Evolutionary conservation across 2,888 invertebrate genomes (phyloP).

Genomic region (Drosophila colorata): DNA sequence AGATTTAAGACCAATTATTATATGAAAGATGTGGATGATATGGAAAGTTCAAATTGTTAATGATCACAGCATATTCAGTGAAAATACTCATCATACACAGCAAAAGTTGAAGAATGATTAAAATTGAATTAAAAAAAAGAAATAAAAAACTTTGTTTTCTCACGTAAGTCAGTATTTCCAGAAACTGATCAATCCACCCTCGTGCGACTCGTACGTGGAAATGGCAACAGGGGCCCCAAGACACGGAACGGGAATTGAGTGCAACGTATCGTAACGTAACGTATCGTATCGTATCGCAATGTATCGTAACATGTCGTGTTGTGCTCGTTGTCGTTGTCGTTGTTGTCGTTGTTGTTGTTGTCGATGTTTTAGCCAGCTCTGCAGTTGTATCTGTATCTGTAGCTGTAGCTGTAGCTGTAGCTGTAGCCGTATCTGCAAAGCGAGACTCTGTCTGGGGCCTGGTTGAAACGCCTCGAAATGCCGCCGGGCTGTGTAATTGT

Average conservation of each 20-base stretch:
- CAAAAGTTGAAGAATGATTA: too few relatives aligned
- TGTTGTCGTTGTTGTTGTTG: constrained; percentile 18
- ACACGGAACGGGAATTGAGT: constrained; percentile 28
- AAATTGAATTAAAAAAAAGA: too few relatives aligned
- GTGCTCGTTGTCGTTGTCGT: constrained; percentile 3
- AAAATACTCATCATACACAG: too few relatives aligned
- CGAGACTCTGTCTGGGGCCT: constrained; percentile 43
- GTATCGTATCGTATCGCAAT: constrained; percentile 29
- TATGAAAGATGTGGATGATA: too few relatives aligned
- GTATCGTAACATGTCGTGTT: constrained; percentile 44
- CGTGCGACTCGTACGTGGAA: not conserved
- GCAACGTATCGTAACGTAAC: constrained; percentile 21
- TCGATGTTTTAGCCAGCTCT: constrained; percentile 31
- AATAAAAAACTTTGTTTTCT: too few relatives aligned
- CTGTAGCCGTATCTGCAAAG: constrained; percentile 1
- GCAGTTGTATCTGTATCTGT: constrained; percentile 5
- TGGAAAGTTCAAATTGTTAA: too few relatives aligned
- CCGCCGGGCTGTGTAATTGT: constrained; percentile 72
- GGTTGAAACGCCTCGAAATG: constrained; percentile 57
- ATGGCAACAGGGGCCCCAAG: constrained; percentile 1
- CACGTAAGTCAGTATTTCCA: too few relatives aligned
- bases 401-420: constrained; percentile 20
- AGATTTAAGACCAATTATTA: too few relatives aligned
- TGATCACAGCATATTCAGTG: too few relatives aligned
- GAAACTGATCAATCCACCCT: not conserved